Evolutionary conservation across 2,797 vertebrate species (phyloP), one percentile per base, ranked within the genome.

Genomic region (Silurus lanzhouensis): DNA sequence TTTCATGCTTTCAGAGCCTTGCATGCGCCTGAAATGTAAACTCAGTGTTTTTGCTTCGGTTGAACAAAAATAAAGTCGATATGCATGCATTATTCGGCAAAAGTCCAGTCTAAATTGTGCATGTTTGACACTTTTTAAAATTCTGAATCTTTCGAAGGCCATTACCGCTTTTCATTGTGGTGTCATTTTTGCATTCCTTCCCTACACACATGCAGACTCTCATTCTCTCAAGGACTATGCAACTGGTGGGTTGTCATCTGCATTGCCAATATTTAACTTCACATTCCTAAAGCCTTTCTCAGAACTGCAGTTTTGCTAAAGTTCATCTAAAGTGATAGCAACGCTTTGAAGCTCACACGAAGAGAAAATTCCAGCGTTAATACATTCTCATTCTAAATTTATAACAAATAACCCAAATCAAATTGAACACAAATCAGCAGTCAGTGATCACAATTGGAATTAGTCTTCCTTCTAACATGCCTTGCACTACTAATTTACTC

Each of bases 1-100:
- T 94, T 95, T 95, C 83, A 95, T 94, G 91, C 85, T 68, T 89
- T 86, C 27, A 25, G 38, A 79, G 38, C 38, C 31, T 38, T 20
- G 82, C 77, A 82, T 82, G 71, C 14, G 38, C 83, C 67, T 77
- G 76, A 80, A 74, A 77, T 44, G 38, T 31, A 70, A 79, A 74
- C 75, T 79, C 57, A 72, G n/a, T 58, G 19, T 60, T 63, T 60
- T 79, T 27, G 31, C 31, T 58, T 66, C 82, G 52, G 46, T 48
- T 9, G 13, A 80, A 13, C 27, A 38, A 48, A 80, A 46, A 46
- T 44, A 5, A 79, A 61, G 22, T 79, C n/a, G 58, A 46, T 5
- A 7, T 25, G 20, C 9, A 22, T 60, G 25, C 8, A 68, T 84
- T 84, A 5, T 71, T 61, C 46, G 22, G n/a, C 46, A 22, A 57